Evolutionary conservation across 2,888 invertebrate species (phyloP), one percentile per base, ranked within the genome.

Genomic region (Penaeus monodon): DNA sequence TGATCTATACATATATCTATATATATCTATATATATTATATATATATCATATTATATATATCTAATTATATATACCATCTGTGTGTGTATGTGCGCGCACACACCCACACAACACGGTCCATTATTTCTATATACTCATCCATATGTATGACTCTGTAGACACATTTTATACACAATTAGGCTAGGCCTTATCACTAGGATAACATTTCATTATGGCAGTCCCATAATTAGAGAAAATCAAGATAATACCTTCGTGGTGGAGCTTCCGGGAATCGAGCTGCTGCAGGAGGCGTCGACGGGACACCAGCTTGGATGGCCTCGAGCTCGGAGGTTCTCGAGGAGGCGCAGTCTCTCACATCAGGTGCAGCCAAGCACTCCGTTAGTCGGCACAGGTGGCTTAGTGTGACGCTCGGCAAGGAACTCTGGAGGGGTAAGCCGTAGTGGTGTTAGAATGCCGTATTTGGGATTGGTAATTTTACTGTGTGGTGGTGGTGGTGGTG

Each of bases 271-370:
- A 73, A 22, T 83, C 80, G 8, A 87, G 87, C 7, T 84, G 77
- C 74, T 87, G 65, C 8, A 84, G 84, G 78, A 87, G 87, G 80
- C 87, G 87, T 7, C 87, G 83, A 66, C 87, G 83, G 29, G 79
- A 74, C 33, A 87, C 65, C 33, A 87, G 83, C 66, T n/a, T 87
- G 87, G n/a, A 87, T 87, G 74, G 87, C 87, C 6, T 87, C 74
- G 22, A 87, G 83, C 64, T 87, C 83, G 0, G 83, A 74, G n/a
- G 27, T 49, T n/a, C 63, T 87, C 84, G 29, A 87, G 74, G 29
- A 87, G 87, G 0, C 83, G 63, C 20, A 87, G 87, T 87, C 86
- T 76, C 87, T 64, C 33, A 87, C 87, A 29, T n/a, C 87, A 87
- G 70, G 83, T 87, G 44, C 87, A 87, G 20, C 87, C 87, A 44